Base-by-base conservation (phyloP, 1,140 invertebrate species). In the Hypothenemus hampei region DNA sequence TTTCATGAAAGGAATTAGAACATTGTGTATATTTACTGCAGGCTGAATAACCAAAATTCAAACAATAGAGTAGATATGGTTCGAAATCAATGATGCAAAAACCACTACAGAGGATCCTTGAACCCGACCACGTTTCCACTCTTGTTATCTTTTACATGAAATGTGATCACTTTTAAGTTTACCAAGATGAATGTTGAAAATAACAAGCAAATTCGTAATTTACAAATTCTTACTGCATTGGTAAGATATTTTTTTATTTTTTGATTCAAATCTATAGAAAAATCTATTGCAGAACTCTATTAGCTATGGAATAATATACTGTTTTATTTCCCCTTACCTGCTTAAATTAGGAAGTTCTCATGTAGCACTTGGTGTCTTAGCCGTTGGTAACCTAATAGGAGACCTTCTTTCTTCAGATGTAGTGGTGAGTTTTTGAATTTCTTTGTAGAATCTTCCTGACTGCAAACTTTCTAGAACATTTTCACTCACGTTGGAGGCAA, bases 291-390 rank as follows among this genome's bases (percentile, higher is more conserved):
- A 60, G 58, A 53, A 60, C 18, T 60, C 58, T n/a, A 15, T 60
- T 10, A 56, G 58, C 33, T 60, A 56, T 52, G 58, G 58, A 8
- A 15, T 60, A 4, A 60, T 57, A 33, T 60, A 60, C 43, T 23
- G 46, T 13, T 60, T 60, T 41, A 44, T 60, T 29, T 46, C 58
- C 11, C 47, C 53, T 10, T 60, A 60, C 31, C 26, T 60, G 10
- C 15, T 56, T 8, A 19, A 48, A 20, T 29, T 60, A 8, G 58
- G 58, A 13, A 48, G 52, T 0, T 18, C 35, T 22, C 45, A 60
- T 43, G 18, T 56, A 11, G 22, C 40, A 23, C 31, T 36, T 41
- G 58, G 52, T 23, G 23, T 60, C 18, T 45, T 56, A 21, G 43
- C 58, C 0, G 41, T 60, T 18, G 33, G 29, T 10, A 52, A 40